Evolutionary conservation across 1,140 invertebrate species (phyloP), one percentile per base, ranked within the genome.

Genomic region (Chrysomallon squamiferum): DNA sequence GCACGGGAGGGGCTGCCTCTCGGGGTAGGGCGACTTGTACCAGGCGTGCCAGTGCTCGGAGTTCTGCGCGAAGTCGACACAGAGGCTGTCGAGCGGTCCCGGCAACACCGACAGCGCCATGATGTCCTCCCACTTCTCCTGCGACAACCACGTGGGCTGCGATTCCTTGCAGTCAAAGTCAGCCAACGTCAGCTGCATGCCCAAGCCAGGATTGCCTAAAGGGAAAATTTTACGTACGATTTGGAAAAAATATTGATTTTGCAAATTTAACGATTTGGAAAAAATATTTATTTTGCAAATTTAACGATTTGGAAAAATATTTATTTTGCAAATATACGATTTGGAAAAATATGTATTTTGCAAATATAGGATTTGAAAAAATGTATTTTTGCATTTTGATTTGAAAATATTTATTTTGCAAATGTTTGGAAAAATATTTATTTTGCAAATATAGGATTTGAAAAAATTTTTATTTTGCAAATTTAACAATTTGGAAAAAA

Each of bases 121-220:
- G 18, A 86, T 76, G 61, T 86, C 82, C 56, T 86, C 83, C 83
- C 83, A 86, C 60, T 78, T 78, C 59, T 84, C 79, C 60, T 69
- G 74, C 1, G 81, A 76, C 22, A 86, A 61, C 82, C 82, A 85
- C 15, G 56, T 45, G 6, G 84, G 84, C 11, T 73, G 65, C 2
- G 59, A 59, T 25, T 73, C 77, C 27, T 77, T 73, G 65, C 76
- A 79, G 63, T 83, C 81, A 77, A 86, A 86, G 69, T 86, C 84
- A 29, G 72, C 65, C 35, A 86, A 61, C 3, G 79, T 82, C 33
- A 86, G 71, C 74, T 81, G 79, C 74, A 86, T 82, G 30, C 80
- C 80, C 4, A 85, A 74, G 22, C 83, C 83, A 62, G 83, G 83
- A 69, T 85, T 85, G 50, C 82, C 83, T 84, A 50, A 13, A 61